Conservation (phyloP, 2,888 invertebrate species). For the Amiota minor region DNA sequence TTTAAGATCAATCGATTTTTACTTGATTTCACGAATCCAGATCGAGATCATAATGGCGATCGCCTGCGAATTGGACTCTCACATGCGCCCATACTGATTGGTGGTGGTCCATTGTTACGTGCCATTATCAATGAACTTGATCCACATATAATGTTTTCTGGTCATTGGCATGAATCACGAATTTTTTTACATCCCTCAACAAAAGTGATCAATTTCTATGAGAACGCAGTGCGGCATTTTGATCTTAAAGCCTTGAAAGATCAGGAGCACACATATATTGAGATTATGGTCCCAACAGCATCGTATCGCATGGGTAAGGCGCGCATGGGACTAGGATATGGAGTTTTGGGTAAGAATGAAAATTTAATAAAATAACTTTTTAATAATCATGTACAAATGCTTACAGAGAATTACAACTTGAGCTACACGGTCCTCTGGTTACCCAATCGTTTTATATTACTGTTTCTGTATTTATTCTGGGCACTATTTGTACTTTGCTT, state of each 20-base stretch:
- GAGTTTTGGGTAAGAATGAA: constrained; percentile 79
- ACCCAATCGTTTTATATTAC: constrained; percentile 68
- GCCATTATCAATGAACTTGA: constrained; percentile 78
- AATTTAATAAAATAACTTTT: neutral
- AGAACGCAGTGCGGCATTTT: constrained; percentile 64
- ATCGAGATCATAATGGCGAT: constrained; percentile 71
- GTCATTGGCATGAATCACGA: constrained; percentile 78
- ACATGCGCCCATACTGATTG: constrained; percentile 79
- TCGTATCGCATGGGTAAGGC: constrained; percentile 96
- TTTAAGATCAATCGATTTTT: constrained; percentile 84
- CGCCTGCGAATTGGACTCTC: constrained; percentile 78
- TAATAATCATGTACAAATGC: neutral
- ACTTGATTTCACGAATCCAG: constrained; percentile 77
- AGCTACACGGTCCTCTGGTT: constrained; percentile 72
- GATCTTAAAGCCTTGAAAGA: constrained; percentile 66
- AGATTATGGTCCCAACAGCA: constrained; percentile 93
- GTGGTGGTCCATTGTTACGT: constrained; percentile 73
- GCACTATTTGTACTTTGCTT: constrained; percentile 63
- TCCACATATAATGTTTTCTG: constrained; percentile 82
- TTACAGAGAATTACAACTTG: constrained; percentile 67
- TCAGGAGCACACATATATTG: constrained; percentile 75
- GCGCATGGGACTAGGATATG: constrained; percentile 89
- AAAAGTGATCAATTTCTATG: constrained; percentile 69
- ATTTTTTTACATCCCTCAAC: constrained; percentile 71
- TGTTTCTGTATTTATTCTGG: constrained; percentile 69